These are phyloP conservation scores for Crotalus helleri DNA, from an alignment of 2,113 vertebrate species.

Conservation along the genomic window DNA sequence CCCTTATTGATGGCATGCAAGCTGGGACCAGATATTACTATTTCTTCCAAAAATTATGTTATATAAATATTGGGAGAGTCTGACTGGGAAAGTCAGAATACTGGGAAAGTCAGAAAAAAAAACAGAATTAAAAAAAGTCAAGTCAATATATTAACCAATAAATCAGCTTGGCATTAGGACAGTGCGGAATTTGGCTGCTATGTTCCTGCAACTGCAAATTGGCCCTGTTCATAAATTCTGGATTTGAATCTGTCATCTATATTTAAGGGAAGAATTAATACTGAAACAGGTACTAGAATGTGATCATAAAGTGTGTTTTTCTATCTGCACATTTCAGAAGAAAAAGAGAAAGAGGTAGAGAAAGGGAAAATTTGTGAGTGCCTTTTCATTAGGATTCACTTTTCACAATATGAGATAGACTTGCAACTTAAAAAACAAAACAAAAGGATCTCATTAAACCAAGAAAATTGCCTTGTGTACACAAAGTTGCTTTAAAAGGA, in stretches of 20 bases:
- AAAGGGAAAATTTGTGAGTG: constrained; percentile 46
- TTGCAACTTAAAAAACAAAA: constrained; percentile 64
- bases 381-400: constrained; percentile 67
- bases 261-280: neutral
- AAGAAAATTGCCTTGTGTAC: constrained; percentile 67
- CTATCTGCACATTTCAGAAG: constrained; percentile 38
- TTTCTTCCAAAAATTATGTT: neutral
- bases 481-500: constrained; percentile 65
- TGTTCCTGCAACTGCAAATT: neutral
- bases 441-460: constrained; percentile 71
- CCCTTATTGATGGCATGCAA: neutral
- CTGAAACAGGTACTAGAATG: constrained; percentile 26
- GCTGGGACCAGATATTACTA: neutral
- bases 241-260: neutral
- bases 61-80: neutral
- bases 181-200: neutral
- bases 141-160: neutral
- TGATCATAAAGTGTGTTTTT: constrained; percentile 24
- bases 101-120: neutral
- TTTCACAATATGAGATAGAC: constrained; percentile 61
- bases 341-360: constrained; percentile 23
- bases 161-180: neutral
- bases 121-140: neutral
- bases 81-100: too few species aligned
- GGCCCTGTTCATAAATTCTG: neutral